Evolutionary conservation across 64 coral and sea anemone genomes (phyloP), one percentile per base, ranked within the genome.

Genomic region (Pocillopora damicornis): DNA sequence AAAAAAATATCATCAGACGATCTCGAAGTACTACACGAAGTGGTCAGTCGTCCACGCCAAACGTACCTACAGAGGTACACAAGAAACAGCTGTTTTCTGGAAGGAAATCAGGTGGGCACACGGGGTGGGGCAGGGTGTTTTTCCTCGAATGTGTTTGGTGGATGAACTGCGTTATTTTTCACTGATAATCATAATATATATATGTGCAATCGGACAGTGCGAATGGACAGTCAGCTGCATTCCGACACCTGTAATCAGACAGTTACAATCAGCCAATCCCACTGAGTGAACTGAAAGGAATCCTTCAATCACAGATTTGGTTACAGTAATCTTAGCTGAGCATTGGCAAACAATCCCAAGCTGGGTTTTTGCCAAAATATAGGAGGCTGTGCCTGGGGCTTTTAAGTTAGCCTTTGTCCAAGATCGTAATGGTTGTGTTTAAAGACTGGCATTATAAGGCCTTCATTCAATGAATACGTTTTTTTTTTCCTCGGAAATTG

Each of bases 11-110:
- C 12, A 65, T 87, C 15, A 57, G 63, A 75, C 66, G 73, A 15
- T 35, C 80, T 15, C 58, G 59, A n/a, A 75, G 65, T 35, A 91
- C 80, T 16, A 74, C 20, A 22, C 81, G 81, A 17, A 25, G 35
- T 10, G 58, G 30, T 12, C 63, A 71, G 17, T 66, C 35, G 17
- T 58, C 16, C 20, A 85, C 81, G 38, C 81, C 81, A 45, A 85
- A 85, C 20, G 64, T 85, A 9, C 65, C 81, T 42, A 58, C 65
- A 3, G 64, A 85, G 65, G 20, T 58, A 22, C 64, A 73, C 42
- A 85, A 72, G 37, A 85, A 85, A 73, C 81, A 85, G 38, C 64
- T 85, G 6, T 85, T 85, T 63, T 42, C 81, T n/a, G 65, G 65
- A 57, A 3, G 42, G 12, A 68, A 37, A 25, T 72, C 64, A 85